A percentile compares a stretch with the other conserved stretches of the same genome.
Conservation (phyloP, 1,140 invertebrate species). For the Cotesia typhae region DNA sequence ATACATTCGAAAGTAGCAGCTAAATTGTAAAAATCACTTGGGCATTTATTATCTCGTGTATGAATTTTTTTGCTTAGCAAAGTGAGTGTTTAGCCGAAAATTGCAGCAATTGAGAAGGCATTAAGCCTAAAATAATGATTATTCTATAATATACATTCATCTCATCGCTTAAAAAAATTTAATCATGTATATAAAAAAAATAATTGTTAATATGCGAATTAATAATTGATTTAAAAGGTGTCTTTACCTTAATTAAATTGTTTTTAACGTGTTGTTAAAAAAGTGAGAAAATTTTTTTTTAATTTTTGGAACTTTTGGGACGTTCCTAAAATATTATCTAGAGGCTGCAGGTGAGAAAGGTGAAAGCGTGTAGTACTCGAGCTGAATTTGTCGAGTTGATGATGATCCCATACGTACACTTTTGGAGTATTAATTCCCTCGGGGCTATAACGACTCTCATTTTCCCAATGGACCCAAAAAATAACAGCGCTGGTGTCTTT, state of each 20-base stretch:
- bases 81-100: conserved; percentile 48
- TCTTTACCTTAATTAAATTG: no score
- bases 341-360: background rate
- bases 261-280: background rate
- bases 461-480: conserved; percentile 9
- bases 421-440: background rate
- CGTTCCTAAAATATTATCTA: background rate
- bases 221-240: no score
- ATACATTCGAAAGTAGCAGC: conserved; percentile 28
- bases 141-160: background rate
- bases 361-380: background rate
- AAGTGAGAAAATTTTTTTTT: background rate
- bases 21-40: conserved; percentile 10
- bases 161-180: no score
- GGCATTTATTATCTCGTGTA: background rate
- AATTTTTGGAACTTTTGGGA: background rate
- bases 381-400: conserved; percentile 1
- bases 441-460: conserved; percentile 4
- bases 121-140: background rate
- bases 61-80: conserved; percentile 32
- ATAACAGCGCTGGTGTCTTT: no score
- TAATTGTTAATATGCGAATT: no score
- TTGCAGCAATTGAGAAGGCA: conserved; percentile 35
- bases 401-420: background rate
- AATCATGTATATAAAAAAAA: no score